Base-by-base conservation (phyloP, 1,140 invertebrate genomes). In the Sipha flava region DNA sequence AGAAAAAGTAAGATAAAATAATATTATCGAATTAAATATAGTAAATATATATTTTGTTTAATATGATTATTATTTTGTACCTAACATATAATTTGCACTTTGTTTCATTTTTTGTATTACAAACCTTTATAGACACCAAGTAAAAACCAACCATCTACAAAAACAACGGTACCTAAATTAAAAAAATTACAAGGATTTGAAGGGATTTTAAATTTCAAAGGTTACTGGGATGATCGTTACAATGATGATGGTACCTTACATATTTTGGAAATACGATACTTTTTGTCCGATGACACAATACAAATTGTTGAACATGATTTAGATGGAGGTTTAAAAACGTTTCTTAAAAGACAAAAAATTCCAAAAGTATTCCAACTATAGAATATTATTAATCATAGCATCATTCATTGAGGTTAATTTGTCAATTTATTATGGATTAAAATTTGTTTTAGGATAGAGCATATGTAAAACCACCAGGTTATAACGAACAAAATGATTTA, bases 151-250 rank as follows among this genome's bases (percentile, higher is more conserved):
- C 5, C 12, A 10, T 6, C 14, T 9, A 43, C 2, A 7, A 43
- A 43, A 18, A 3, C 26, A 16, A 70, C 26, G 40, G 0, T 29
- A 29, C 16, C 43, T 0, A 7, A 6, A 6, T 29, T 29, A 18
- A 70, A 29, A 29, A 16, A 29, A 18, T 18, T 6, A 29, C 40
- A 18, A 29, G 66, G 66, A 45, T 47, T 66, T 23, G 43, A 81
- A 0, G 57, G 57, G 14, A 66, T 95, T 52, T 86, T 94, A 34
- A 89, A 94, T 82, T 97, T 98, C 85, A 92, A 90, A 82, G 94
- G 91, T 31, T 94, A 94, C 82, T 97, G 95, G 95, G 94, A 97
- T 84, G 95, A 97, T 84, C 88, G 90, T 10, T 88, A 90, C 3
- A 90, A 88, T 40, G 88, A 91, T 83, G 90, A 90, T 84, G 91